Conservation (phyloP, 2,888 invertebrate genomes). For the Cynaeus angustus region DNA sequence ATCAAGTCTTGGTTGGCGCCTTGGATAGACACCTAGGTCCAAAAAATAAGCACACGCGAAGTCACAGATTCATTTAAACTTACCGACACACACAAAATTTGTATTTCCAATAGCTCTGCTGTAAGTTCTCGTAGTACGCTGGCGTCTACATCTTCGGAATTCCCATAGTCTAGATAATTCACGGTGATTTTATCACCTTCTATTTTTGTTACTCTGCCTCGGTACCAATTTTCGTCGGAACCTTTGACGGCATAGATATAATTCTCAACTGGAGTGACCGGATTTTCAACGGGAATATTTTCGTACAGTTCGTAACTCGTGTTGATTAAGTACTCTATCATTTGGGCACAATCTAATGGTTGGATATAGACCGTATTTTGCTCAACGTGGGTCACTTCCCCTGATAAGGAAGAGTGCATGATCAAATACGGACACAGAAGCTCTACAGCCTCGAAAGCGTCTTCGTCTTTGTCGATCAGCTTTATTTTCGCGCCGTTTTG, state of each 20-base stretch:
- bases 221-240: conserved; percentile 82
- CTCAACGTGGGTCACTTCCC: conserved; percentile 76
- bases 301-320: conserved; percentile 77
- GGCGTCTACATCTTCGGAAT: conserved; percentile 75
- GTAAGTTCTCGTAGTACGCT: conserved; percentile 59
- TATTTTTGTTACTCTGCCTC: conserved; percentile 74
- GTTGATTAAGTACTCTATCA: conserved; percentile 71
- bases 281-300: conserved; percentile 64
- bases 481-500: conserved; percentile 72
- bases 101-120: conserved; percentile 61
- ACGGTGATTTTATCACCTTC: conserved; percentile 73
- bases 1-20: conserved; percentile 37
- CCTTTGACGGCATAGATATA: conserved; percentile 75
- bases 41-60: too few relatives aligned
- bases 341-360: conserved; percentile 71
- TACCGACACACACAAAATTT: conserved; percentile 64
- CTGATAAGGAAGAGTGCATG: conserved; percentile 75
- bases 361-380: conserved; percentile 80
- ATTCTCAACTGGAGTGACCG: conserved; percentile 72
- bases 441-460: conserved; percentile 73
- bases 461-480: conserved; percentile 74
- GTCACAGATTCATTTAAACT: conserved; percentile 22
- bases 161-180: conserved; percentile 82
- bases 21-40: conserved; percentile 36
- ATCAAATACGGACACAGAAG: conserved; percentile 79